Evolutionary conservation across 2,888 invertebrate genomes (phyloP), one percentile per base, ranked within the genome.

Genomic region (Morpho achilles): DNA sequence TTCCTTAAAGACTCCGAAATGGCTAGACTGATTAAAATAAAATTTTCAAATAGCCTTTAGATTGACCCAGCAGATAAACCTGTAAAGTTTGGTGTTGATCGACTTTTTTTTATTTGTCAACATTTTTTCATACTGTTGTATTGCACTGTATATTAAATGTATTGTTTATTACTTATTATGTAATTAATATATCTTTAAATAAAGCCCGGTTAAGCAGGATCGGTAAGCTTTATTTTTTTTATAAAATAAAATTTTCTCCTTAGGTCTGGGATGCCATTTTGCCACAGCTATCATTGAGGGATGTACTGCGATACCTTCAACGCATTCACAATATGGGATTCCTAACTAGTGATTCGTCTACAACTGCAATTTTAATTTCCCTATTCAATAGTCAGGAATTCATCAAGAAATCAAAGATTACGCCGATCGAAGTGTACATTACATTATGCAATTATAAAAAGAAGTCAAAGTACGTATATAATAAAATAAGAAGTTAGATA

Each of bases 211-310:
- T 16, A 16, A 16, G 16, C 16, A 16, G 16, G 16, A 16, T 16
- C 16, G 16, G 16, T 16, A 16, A 16, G 16, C 16, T n/a, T n/a
- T 16, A 16, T 1, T 16, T 16, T 16, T 16, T 16, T 16, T 16
- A 16, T 45, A 45, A 4, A n/a, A 10, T 45, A 45, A 44, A 40
- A 10, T n/a, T 9, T 32, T 39, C 7, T 46, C 8, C 10, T n/a
- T 47, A 94, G 94, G 91, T 94, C 48, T 94, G 94, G 94, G 83
- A 90, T 68, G 90, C 92, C 60, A 77, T 94, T 50, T 72, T 94
- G 54, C 91, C 92, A 0, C 83, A 91, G 60, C 80, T 94, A 76
- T 75, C 87, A 49, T 70, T 94, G 46, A 76, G 80, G 45, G 87
- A 91, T 9, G 70, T 94, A 41, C 70, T 95, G 42, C 74, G 77